A percentile compares a stretch with the other conserved stretches of the same genome.
phyloP scores from a whole-genome alignment of 1,140 invertebrate genomes.

The Sarcophaga bullata region DNA sequence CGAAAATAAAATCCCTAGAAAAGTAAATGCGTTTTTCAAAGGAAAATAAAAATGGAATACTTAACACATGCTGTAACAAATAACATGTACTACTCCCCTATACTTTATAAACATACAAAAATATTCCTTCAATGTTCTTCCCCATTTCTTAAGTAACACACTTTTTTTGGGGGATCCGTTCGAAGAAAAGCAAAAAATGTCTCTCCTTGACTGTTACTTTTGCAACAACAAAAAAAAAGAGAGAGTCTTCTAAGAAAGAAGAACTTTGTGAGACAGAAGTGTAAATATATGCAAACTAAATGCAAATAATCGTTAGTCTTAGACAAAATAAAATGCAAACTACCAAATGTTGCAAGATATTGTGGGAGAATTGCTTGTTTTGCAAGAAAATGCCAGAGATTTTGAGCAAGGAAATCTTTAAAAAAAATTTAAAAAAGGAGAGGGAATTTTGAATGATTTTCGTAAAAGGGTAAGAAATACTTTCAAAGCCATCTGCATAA shows the following conservation, averaged over 20 bases:
- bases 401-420: not conserved
- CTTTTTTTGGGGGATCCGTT: too few relatives aligned
- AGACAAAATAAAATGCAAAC: conserved; percentile 28
- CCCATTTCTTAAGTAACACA: not conserved
- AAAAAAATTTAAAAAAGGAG: not conserved
- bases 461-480: not conserved
- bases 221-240: not conserved
- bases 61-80: not conserved
- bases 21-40: not conserved
- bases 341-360: too few relatives aligned
- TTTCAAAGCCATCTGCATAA: conserved; percentile 27
- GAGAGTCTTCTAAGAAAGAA: not conserved
- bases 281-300: conserved; percentile 40
- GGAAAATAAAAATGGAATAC: conserved; percentile 1
- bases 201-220: too few relatives aligned
- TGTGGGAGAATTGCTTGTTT: not conserved
- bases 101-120: not conserved
- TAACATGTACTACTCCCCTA: not conserved
- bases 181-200: too few relatives aligned
- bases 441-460: not conserved
- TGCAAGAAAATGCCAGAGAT: not conserved
- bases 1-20: not conserved
- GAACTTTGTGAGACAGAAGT: not conserved
- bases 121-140: not conserved
- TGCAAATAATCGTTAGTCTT: conserved; percentile 40